Evolutionary conservation across 2,797 vertebrate genomes (phyloP).

Genomic region (Coreius guichenoti): DNA sequence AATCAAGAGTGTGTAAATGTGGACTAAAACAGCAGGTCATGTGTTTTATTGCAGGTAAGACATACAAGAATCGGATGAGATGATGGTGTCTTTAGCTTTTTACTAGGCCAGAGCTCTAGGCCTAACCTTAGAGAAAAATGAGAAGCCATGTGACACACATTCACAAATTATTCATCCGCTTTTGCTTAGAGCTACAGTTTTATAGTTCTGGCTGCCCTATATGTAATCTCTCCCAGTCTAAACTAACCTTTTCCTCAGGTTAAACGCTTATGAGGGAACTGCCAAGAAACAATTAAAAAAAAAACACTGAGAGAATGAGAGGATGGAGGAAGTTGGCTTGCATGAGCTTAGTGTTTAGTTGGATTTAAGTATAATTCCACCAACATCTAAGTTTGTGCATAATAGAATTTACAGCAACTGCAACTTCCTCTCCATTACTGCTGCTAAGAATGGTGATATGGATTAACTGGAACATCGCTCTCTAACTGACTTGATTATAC

Average conservation of each 20-base stretch:
- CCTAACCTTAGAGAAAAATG: slow-evolving; percentile 42
- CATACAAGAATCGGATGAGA: background rate
- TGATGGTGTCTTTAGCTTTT: background rate
- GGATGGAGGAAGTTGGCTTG: background rate
- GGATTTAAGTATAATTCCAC: background rate
- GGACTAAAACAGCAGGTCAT: background rate
- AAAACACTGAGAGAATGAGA: slow-evolving; percentile 5
- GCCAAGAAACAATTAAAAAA: background rate
- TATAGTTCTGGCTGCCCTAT: slow-evolving; percentile 50
- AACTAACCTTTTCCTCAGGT: slow-evolving; percentile 24
- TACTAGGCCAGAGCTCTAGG: slow-evolving; percentile 11
- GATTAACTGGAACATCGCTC: slow-evolving; percentile 7
- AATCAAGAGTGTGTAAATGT: background rate
- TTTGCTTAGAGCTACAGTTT: slow-evolving; percentile 37
- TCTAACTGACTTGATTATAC: background rate
- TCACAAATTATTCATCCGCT: slow-evolving; percentile 64
- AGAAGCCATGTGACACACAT: slow-evolving; percentile 57
- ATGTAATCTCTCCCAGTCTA: slow-evolving; percentile 31
- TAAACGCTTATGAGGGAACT: slow-evolving; percentile 11
- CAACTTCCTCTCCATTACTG: slow-evolving; percentile 29
- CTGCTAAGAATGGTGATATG: background rate
- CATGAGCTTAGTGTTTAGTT: background rate
- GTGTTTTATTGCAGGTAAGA: background rate
- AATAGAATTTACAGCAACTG: background rate
- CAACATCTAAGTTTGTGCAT: background rate